A percentile compares a stretch with the other conserved stretches of the same genome.
Evolutionary conservation across 2,888 invertebrate genomes (phyloP).

Genomic region (Stenchaetothrips biformis): DNA sequence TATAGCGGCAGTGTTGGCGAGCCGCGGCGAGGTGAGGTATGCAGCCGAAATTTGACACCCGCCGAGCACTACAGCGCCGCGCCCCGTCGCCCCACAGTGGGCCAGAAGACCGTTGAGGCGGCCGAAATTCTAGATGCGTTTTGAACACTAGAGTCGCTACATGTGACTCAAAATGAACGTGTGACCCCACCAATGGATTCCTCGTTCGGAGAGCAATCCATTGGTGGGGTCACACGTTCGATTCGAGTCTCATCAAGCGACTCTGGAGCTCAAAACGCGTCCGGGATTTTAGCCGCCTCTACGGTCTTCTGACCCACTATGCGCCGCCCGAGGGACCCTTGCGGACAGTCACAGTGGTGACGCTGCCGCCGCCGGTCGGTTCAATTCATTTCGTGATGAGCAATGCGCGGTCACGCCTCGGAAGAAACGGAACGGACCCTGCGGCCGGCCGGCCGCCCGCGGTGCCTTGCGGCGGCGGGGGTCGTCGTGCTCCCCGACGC

Average conservation of each 20-base stretch:
- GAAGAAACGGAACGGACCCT: background rate
- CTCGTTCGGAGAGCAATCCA: too few species aligned
- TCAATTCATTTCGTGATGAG: background rate
- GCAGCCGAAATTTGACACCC: background rate
- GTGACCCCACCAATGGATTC: too few species aligned
- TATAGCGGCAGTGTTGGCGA: background rate
- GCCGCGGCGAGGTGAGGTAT: background rate
- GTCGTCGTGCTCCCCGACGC: background rate
- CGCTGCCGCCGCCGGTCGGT: background rate
- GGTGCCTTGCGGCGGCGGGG: background rate
- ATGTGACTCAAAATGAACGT: too few species aligned
- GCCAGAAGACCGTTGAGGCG: too few species aligned
- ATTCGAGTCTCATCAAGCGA: too few species aligned
- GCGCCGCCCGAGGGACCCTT: background rate
- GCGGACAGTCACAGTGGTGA: background rate
- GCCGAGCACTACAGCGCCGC: background rate
- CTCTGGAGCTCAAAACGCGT: too few species aligned
- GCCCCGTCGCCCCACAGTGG: background rate
- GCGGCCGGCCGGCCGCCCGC: background rate
- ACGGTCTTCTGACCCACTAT: too few species aligned
- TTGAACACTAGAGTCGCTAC: too few species aligned
- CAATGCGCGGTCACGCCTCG: constrained; percentile 3
- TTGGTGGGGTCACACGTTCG: too few species aligned
- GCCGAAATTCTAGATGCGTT: too few species aligned
- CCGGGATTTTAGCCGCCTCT: too few species aligned